A percentile compares a stretch with the other conserved stretches of the same genome.
Conservation (phyloP, 2,888 invertebrate genomes). For the Piscicola geometra region DNA sequence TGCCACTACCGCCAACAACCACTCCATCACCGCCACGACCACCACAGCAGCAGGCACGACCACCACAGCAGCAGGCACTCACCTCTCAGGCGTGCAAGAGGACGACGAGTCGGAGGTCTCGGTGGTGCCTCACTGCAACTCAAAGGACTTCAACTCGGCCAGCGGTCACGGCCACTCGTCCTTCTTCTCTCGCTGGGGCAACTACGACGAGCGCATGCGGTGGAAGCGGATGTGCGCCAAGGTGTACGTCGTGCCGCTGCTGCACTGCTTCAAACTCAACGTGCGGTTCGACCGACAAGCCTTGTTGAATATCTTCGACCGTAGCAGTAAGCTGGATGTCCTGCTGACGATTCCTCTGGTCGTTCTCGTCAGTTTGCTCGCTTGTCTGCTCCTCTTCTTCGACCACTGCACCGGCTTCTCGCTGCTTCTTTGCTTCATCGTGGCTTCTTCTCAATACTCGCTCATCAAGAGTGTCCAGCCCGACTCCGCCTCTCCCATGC, state of each 20-base stretch:
- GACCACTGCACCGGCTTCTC: slow-evolving; percentile 85
- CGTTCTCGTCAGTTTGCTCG: slow-evolving; percentile 18
- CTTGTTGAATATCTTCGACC: slow-evolving; percentile 21
- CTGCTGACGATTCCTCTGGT: slow-evolving; percentile 10
- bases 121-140: background rate
- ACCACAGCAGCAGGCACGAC: background rate
- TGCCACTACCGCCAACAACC: slow-evolving; percentile 1
- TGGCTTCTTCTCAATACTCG: slow-evolving; percentile 95
- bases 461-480: slow-evolving; percentile 95
- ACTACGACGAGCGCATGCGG: background rate
- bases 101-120: slow-evolving; percentile 11
- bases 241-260: slow-evolving; percentile 10
- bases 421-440: slow-evolving; percentile 94
- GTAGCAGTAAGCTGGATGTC: slow-evolving; percentile 15
- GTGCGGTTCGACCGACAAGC: slow-evolving; percentile 26
- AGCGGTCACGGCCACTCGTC: background rate
- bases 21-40: no score
- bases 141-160: background rate
- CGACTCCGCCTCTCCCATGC: slow-evolving; percentile 95
- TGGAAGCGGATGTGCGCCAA: background rate
- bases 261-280: slow-evolving; percentile 21
- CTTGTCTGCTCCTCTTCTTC: slow-evolving; percentile 25
- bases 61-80: background rate
- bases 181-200: background rate
- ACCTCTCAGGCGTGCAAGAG: background rate